phyloP scores from a whole-genome alignment of 2,888 invertebrate species.

The Kuschelorhynchus macadamiae region DNA sequence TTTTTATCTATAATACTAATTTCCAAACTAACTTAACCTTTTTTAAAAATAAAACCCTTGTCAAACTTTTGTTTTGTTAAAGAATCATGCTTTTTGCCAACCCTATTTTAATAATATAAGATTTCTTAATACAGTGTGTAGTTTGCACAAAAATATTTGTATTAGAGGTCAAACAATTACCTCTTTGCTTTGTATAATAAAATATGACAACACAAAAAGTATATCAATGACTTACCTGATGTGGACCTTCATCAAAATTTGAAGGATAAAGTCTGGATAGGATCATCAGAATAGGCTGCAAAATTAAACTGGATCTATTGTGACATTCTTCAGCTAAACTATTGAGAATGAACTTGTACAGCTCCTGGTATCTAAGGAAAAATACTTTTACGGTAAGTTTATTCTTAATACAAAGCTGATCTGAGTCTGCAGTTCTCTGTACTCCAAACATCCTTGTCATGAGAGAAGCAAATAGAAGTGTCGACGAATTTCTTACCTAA shows the following conservation, averaged over 20 bases:
- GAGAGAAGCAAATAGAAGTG: conserved; percentile 86
- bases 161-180: no score
- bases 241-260: conserved; percentile 77
- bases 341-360: conserved; percentile 72
- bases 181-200: no score
- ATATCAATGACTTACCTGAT: conserved; percentile 69
- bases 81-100: no score
- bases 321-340: conserved; percentile 62
- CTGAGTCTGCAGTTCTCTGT: conserved; percentile 73
- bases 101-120: no score
- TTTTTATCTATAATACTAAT: no score
- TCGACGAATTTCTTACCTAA: conserved; percentile 88
- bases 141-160: no score
- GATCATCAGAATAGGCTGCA: conserved; percentile 85
- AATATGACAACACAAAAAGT: no score
- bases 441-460: conserved; percentile 92
- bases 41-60: no score
- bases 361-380: conserved; percentile 79
- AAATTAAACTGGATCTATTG: conserved; percentile 71
- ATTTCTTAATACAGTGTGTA: no score
- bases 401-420: conserved; percentile 75
- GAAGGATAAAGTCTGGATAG: conserved; percentile 85
- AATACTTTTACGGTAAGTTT: conserved; percentile 85
- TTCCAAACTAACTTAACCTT: no score
- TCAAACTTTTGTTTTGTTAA: no score